Evolutionary conservation across 2,888 invertebrate genomes (phyloP).

Genomic region (Ormyrus labotus): DNA sequence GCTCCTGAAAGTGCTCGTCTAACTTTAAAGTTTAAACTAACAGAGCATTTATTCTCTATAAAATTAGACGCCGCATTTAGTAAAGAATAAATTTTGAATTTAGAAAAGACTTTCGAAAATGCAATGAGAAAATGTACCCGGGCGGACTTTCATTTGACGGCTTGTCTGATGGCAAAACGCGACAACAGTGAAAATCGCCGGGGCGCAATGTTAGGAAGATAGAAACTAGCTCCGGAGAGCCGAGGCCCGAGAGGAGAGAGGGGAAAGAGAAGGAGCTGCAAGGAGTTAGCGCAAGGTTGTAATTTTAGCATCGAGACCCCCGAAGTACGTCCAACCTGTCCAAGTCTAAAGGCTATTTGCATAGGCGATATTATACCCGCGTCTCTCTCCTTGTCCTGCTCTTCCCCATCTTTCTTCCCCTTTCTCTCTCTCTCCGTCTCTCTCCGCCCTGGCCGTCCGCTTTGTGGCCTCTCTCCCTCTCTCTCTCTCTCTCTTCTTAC

Average conservation of each 20-base stretch:
- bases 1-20: too few species aligned
- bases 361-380: conserved; percentile 75
- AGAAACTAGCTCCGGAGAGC: neutral
- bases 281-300: conserved; percentile 56
- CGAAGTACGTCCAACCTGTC: conserved; percentile 74
- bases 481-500: conserved; percentile 33
- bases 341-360: conserved; percentile 75
- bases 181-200: conserved; percentile 47
- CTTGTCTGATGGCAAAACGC: conserved; percentile 31
- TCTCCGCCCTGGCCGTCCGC: conserved; percentile 2
- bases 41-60: too few species aligned
- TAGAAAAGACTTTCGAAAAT: too few species aligned
- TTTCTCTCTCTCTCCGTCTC: conserved; percentile 57
- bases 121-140: too few species aligned
- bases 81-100: too few species aligned
- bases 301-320: conserved; percentile 58
- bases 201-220: conserved; percentile 9
- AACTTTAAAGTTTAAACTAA: too few species aligned
- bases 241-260: neutral
- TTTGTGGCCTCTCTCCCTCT: conserved; percentile 24
- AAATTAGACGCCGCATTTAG: too few species aligned
- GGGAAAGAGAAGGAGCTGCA: conserved; percentile 14
- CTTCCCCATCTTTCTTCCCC: conserved; percentile 47
- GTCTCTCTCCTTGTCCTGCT: conserved; percentile 36
- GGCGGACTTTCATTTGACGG: conserved; percentile 38